A percentile compares a stretch with the other conserved stretches of the same genome.
Evolutionary conservation across 2,797 vertebrate genomes (phyloP).

Genomic region (Cirrhinus molitorella): DNA sequence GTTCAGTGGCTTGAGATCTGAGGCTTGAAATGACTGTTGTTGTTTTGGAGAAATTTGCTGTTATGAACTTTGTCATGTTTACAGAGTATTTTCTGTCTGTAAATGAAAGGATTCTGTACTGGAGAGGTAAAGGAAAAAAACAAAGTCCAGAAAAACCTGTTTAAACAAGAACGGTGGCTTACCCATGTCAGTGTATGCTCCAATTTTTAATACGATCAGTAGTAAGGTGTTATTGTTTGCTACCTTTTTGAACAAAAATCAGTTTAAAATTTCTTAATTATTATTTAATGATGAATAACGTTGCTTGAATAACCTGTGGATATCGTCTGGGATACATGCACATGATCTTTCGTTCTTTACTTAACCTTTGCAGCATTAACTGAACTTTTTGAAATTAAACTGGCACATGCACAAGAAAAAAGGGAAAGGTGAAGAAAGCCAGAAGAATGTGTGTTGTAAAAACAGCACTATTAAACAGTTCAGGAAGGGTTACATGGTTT

Average conservation of each 20-base stretch:
- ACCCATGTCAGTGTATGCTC: conserved; percentile 57
- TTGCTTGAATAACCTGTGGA: background rate
- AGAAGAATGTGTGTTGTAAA: background rate
- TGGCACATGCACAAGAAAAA: background rate
- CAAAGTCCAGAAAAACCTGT: conserved; percentile 60
- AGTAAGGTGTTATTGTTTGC: conserved; percentile 7
- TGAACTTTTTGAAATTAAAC: background rate
- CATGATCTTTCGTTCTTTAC: background rate
- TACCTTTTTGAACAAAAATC: background rate
- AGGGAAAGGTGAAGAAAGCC: background rate
- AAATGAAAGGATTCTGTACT: conserved; percentile 57
- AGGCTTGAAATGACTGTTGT: conserved; percentile 45
- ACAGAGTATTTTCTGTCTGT: conserved; percentile 53
- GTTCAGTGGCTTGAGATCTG: conserved; percentile 62
- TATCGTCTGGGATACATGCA: background rate
- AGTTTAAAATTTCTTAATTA: background rate
- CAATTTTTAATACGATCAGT: background rate
- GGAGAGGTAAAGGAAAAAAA: conserved; percentile 59
- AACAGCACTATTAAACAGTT: background rate
- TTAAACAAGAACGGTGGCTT: conserved; percentile 62
- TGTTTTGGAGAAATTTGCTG: conserved; percentile 28
- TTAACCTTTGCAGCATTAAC: background rate
- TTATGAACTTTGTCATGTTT: conserved; percentile 69
- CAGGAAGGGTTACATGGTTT: background rate
- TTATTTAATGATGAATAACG: background rate